Evolutionary conservation across 2,797 vertebrate species (phyloP).

Genomic region (Siniperca scherzeri): DNA sequence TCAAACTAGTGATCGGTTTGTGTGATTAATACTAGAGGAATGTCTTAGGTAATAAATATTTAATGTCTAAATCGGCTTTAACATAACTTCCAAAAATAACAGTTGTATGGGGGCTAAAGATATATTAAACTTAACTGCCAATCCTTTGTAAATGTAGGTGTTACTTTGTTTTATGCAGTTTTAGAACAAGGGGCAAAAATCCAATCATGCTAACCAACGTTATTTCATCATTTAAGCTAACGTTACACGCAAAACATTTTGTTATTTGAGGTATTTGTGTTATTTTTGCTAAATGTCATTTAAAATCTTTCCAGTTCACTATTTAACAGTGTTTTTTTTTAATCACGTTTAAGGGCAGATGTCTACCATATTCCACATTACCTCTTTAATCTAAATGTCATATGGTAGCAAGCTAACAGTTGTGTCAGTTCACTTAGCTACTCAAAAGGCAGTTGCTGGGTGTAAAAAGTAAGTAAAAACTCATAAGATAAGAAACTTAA

Average conservation of each 20-base stretch:
- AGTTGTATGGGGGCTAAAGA: neutral
- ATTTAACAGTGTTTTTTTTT: neutral
- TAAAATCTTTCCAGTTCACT: neutral
- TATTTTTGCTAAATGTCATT: neutral
- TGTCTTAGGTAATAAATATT: neutral
- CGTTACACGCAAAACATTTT: too few species aligned
- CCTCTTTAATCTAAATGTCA: neutral
- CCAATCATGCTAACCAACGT: neutral
- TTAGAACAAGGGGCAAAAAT: neutral
- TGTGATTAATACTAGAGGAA: neutral
- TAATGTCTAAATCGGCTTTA: neutral
- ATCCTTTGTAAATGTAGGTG: neutral
- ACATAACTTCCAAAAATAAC: neutral
- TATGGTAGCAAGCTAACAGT: neutral
- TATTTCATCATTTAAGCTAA: neutral
- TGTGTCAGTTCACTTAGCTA: neutral
- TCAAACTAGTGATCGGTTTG: neutral
- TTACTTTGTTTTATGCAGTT: neutral
- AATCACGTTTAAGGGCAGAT: neutral
- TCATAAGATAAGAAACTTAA: neutral
- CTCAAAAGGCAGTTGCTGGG: neutral
- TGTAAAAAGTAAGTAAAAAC: neutral
- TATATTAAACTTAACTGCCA: neutral
- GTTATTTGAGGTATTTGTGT: neutral
- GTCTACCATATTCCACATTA: neutral